Percentiles rank a stretch among this genome's conserved stretches.
phyloP scores from a whole-genome alignment of 35 echinoderm and acorn worm species.

The Patiria miniata region DNA sequence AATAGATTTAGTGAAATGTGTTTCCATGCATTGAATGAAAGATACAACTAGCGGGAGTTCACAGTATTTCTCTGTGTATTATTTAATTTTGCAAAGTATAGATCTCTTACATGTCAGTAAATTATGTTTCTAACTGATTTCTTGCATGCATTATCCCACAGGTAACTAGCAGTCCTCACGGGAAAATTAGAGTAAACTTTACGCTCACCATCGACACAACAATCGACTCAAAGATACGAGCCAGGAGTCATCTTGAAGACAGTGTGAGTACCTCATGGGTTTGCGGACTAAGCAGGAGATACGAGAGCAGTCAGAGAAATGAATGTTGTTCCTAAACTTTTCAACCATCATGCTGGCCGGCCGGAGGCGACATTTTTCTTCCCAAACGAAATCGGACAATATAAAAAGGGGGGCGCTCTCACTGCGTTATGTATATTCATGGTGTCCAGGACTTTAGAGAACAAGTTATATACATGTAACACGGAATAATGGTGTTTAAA shows the following conservation, averaged over 20 bases:
- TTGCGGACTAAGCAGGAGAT: neutral
- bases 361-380: neutral
- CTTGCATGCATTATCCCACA: neutral
- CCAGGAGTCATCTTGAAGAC: neutral
- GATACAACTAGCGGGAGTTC: too few relatives aligned
- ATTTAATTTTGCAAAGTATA: neutral
- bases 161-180: neutral
- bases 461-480: neutral
- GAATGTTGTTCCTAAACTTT: neutral
- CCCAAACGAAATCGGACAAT: too few relatives aligned
- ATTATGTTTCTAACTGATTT: neutral
- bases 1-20: too few relatives aligned
- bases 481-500: too few relatives aligned
- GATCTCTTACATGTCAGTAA: too few relatives aligned
- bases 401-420: too few relatives aligned
- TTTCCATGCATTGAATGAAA: too few relatives aligned
- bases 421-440: too few relatives aligned
- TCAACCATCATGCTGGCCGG: neutral
- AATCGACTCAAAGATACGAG: neutral
- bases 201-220: neutral
- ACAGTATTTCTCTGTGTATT: too few relatives aligned
- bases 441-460: too few relatives aligned
- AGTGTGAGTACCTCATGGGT: neutral
- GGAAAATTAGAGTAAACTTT: neutral
- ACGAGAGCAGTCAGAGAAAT: neutral